A percentile compares a stretch with the other conserved stretches of the same genome.
phyloP scores from a whole-genome alignment of 2,888 invertebrate genomes.

The Flexamia atlantica region DNA sequence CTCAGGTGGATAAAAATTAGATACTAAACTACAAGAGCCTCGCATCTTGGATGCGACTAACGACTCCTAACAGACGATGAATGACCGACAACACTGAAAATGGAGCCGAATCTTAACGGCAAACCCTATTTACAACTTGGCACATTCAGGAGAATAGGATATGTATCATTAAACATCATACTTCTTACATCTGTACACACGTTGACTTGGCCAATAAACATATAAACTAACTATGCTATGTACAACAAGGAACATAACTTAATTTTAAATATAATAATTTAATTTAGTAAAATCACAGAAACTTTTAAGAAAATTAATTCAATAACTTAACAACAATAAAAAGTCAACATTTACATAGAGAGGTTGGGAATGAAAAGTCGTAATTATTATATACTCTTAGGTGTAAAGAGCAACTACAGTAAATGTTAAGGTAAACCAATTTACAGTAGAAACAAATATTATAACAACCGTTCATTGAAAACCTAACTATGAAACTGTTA shows the following conservation, averaged over 20 bases:
- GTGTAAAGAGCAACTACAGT: neutral
- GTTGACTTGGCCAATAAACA: conserved; percentile 64
- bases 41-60: conserved; percentile 50
- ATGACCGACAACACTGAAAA: conserved; percentile 59
- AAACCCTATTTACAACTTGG: conserved; percentile 68
- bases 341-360: conserved; percentile 32
- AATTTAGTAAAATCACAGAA: conserved; percentile 63
- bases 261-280: conserved; percentile 61
- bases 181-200: conserved; percentile 60
- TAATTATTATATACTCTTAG: neutral
- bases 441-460: conserved; percentile 14
- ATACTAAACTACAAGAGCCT: conserved; percentile 55
- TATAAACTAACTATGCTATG: conserved; percentile 41
- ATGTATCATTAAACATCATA: conserved; percentile 69
- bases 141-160: conserved; percentile 68
- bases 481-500: conserved; percentile 19
- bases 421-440: neutral
- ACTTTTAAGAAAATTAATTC: conserved; percentile 50
- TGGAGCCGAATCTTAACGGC: conserved; percentile 63
- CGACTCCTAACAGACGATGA: conserved; percentile 60
- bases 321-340: conserved; percentile 58
- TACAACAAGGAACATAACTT: conserved; percentile 65
- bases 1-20: conserved; percentile 54
- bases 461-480: neutral
- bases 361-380: neutral